These are phyloP conservation scores for Cotesia congregata DNA, from an alignment of 2,888 invertebrate species.

Conservation along the genomic window DNA sequence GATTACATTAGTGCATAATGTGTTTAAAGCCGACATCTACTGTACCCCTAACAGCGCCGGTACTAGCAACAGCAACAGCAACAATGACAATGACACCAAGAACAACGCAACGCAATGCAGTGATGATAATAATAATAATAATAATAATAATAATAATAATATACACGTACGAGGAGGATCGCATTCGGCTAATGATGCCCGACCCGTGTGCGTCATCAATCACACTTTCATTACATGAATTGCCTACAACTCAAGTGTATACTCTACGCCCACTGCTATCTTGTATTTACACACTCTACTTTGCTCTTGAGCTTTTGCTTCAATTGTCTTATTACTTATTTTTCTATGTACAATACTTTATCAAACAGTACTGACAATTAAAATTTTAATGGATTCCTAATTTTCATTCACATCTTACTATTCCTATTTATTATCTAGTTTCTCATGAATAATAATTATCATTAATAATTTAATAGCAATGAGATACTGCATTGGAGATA, in stretches of 20 bases:
- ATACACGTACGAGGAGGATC: slow-evolving; percentile 8
- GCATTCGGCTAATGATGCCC: slow-evolving; percentile 63
- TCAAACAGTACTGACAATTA: neutral
- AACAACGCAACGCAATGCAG: slow-evolving; percentile 32
- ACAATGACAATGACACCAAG: neutral
- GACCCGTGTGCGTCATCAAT: slow-evolving; percentile 65
- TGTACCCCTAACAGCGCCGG: neutral
- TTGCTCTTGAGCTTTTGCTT: neutral
- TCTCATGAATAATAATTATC: neutral
- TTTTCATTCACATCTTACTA: too few relatives aligned
- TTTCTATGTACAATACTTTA: neutral
- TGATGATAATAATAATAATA: neutral
- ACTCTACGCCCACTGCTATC: slow-evolving; percentile 63
- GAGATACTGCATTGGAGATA: neutral
- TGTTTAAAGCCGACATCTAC: slow-evolving; percentile 43
- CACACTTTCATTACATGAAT: slow-evolving; percentile 70
- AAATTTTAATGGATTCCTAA: neutral
- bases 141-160: neutral
- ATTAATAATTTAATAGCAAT: neutral
- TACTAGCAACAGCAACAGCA: neutral
- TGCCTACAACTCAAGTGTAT: slow-evolving; percentile 60
- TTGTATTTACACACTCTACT: slow-evolving; percentile 33
- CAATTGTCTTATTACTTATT: slow-evolving; percentile 7
- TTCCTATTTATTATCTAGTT: neutral
- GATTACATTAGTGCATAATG: slow-evolving; percentile 49